These are phyloP conservation scores for Novumbra hubbsi DNA, from an alignment of 2,797 vertebrate species.

Conservation along the genomic window DNA sequence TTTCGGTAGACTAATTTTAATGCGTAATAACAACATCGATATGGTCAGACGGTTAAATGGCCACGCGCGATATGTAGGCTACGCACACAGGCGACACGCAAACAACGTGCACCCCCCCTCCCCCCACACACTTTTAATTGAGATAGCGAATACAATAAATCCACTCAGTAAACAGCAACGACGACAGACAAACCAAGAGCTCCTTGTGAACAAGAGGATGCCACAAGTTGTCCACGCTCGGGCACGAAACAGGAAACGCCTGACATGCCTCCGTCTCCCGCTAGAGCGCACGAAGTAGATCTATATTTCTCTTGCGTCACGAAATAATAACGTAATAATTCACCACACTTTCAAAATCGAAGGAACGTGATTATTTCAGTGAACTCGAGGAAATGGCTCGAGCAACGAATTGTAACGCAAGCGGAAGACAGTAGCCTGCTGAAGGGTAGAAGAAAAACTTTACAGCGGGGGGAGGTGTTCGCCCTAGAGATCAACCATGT, in stretches of 20 bases:
- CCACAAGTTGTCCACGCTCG: not conserved
- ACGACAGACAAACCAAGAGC: not conserved
- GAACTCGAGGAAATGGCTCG: not conserved
- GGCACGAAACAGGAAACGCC: not conserved
- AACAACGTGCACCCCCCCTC: too few species aligned
- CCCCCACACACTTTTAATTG: too few species aligned
- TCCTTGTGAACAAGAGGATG: not conserved
- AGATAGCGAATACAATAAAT: not conserved
- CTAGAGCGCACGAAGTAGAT: not conserved
- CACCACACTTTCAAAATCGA: not conserved
- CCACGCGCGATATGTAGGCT: not conserved
- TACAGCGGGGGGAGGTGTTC: slow-evolving; percentile 29
- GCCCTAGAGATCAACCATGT: slow-evolving; percentile 47
- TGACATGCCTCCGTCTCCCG: not conserved
- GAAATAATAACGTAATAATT: not conserved
- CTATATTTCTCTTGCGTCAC: not conserved
- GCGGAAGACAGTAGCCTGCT: slow-evolving; percentile 5
- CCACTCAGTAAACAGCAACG: not conserved
- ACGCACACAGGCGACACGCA: not conserved
- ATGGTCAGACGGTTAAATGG: not conserved
- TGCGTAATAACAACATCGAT: not conserved
- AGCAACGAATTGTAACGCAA: not conserved
- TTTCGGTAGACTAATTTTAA: not conserved
- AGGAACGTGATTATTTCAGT: not conserved
- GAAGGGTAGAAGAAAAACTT: not conserved